Base-by-base conservation (phyloP, 2,888 invertebrate species). In the Orthosia cruda region DNA sequence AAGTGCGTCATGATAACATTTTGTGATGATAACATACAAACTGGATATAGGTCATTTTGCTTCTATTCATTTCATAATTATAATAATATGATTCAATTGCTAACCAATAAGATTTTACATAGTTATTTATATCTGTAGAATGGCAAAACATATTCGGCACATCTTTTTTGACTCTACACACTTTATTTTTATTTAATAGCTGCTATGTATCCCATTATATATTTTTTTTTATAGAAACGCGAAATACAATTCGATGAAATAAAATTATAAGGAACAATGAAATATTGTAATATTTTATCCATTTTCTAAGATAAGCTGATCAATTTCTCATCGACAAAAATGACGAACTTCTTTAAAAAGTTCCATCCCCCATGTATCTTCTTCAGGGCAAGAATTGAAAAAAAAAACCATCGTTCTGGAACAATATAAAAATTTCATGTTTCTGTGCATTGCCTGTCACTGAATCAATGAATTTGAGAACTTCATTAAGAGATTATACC, bases 1-100 rank as follows among this genome's bases (percentile, higher is more conserved):
- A 47, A 71, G n/a, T 63, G 63, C 47, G 57, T 77, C 69, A 40
- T 57, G 62, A 79, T 62, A 71, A 52, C 50, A 45, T 70, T 77
- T 79, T 71, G 78, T 79, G 26, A 77, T 71, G 62, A 79, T 71
- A 72, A 54, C 62, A 50, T 68, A 67, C n/a, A 62, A 62, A 54
- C 16, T 58, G 47, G 47, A 79, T 54, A 80, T 26, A 40, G 58
- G 47, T 72, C 15, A 49, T 58, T 49, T 57, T 11, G 20, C 49
- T 18, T 45, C 13, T 7, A 9, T 63, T 32, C 23, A 11, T 67
- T 20, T 40, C 16, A 12, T 40, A 9, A 12, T 47, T 20, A 12
- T 40, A 9, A 12, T 47, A 32, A 20, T 76, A 50, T 32, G 15
- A 47, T 58, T 49, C 7, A 77, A 77, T 54, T 59, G 23, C n/a